These are phyloP conservation scores for Odontocerum albicorne DNA, from an alignment of 2,888 invertebrate species.

Conservation along the genomic window DNA sequence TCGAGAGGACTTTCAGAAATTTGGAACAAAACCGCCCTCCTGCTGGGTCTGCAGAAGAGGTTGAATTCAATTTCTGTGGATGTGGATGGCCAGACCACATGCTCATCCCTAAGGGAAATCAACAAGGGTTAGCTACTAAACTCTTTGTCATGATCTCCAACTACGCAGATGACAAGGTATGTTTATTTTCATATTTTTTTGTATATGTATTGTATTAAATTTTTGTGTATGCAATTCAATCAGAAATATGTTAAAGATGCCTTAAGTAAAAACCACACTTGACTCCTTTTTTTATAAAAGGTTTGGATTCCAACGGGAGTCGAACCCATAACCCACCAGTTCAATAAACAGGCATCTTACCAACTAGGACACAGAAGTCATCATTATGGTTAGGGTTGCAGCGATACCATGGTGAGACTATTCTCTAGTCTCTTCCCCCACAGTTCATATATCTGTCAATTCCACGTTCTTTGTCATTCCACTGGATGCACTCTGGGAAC, in stretches of 20 bases:
- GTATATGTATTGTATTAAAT: too few relatives aligned
- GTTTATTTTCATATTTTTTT: too few relatives aligned
- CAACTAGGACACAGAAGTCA: too few relatives aligned
- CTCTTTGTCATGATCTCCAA: constrained; percentile 80
- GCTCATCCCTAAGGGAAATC: constrained; percentile 72
- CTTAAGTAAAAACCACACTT: too few relatives aligned
- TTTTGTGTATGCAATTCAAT: neutral
- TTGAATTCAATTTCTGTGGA: constrained; percentile 78
- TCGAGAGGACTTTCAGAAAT: constrained; percentile 77
- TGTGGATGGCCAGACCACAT: constrained; percentile 89
- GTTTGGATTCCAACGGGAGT: neutral
- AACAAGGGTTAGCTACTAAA: constrained; percentile 66
- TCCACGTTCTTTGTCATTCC: too few relatives aligned
- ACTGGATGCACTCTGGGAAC: too few relatives aligned
- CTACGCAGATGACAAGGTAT: constrained; percentile 66
- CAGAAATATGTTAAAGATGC: neutral
- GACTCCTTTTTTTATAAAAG: neutral
- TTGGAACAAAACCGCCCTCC: constrained; percentile 62
- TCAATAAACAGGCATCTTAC: too few relatives aligned
- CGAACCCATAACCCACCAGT: too few relatives aligned
- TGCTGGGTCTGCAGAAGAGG: constrained; percentile 54
- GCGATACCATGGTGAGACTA: too few relatives aligned
- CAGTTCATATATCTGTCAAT: too few relatives aligned
- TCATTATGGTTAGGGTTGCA: too few relatives aligned
- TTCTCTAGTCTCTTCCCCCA: too few relatives aligned